A percentile compares a stretch with the other conserved stretches of the same genome.
Evolutionary conservation across 2,888 invertebrate genomes (phyloP).

Genomic region (Meliscaeva auricollis): DNA sequence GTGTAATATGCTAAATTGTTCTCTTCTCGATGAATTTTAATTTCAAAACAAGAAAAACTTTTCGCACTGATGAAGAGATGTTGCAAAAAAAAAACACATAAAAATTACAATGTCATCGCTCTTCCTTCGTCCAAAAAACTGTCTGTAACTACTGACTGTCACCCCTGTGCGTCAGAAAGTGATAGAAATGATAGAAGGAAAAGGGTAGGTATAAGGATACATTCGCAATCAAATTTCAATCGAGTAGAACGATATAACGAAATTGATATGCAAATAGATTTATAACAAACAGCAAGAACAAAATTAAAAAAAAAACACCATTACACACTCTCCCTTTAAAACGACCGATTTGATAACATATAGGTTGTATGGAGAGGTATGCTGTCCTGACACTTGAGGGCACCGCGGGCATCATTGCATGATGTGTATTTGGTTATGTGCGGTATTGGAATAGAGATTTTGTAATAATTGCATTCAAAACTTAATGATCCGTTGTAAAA

Average conservation of each 20-base stretch:
- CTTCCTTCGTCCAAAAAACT: not conserved
- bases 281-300: conserved; percentile 17
- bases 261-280: conserved; percentile 65
- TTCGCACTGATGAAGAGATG: conserved; percentile 45
- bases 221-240: conserved; percentile 67
- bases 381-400: conserved; percentile 20
- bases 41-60: conserved; percentile 31
- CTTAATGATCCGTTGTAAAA: conserved; percentile 75
- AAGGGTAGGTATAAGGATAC: conserved; percentile 7
- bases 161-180: conserved; percentile 17
- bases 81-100: conserved; percentile 27
- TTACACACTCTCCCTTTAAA: conserved; percentile 22
- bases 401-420: not conserved
- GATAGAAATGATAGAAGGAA: not conserved
- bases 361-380: not conserved
- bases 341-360: conserved; percentile 20
- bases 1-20: conserved; percentile 49
- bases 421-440: not conserved
- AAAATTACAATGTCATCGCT: conserved; percentile 21
- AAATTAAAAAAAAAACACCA: too few relatives aligned
- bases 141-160: not conserved
- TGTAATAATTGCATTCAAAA: conserved; percentile 73
- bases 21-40: conserved; percentile 32
- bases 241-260: conserved; percentile 47
- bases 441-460: not conserved